Base-by-base conservation (phyloP, 2,888 invertebrate species). In the Resseliella maxima region DNA sequence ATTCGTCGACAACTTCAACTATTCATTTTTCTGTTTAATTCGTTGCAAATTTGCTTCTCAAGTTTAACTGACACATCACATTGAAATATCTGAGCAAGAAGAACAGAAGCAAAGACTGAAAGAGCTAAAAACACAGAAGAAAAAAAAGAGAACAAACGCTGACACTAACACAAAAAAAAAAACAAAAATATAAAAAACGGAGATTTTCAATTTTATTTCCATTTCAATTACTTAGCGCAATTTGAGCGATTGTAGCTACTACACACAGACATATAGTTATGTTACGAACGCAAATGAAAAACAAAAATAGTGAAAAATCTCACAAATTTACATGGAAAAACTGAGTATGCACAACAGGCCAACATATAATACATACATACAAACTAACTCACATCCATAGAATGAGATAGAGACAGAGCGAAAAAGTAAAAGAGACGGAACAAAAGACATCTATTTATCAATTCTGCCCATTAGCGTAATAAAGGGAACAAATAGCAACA, bases 381-480 rank as follows among this genome's bases (percentile, higher is more conserved):
- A 72, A 15, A 72, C 12, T 1, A 72, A 27, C 10, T 8, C 35
- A 72, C 2, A 15, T 12, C 31, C 1, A 72, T 5, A 31, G 72
- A 31, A 35, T 15, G 31, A 72, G 18, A 72, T 12, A 35, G 0
- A 31, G 18, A 72, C 27, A 72, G 2, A 24, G 59, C 1, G 50
- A 59, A 12, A 59, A 12, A 59, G 27, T 24, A 24, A 59, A 12
- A 12, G 24, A 59, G 24, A 15, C 2, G 6, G 24, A 59, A 59
- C 59, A 59, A 72, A 72, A 72, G 35, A 72, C 31, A 72, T 31
- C 72, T 72, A 72, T 72, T 72, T 72, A 72, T 72, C 72, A 72
- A 72, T 72, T 72, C 35, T 72, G 72, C 72, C 31, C 72, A 72
- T 72, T 72, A 72, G 72, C 72, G 72, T 72, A 72, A 72, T 72